Conservation (phyloP, 2,888 invertebrate genomes). For the Neria commutata region DNA sequence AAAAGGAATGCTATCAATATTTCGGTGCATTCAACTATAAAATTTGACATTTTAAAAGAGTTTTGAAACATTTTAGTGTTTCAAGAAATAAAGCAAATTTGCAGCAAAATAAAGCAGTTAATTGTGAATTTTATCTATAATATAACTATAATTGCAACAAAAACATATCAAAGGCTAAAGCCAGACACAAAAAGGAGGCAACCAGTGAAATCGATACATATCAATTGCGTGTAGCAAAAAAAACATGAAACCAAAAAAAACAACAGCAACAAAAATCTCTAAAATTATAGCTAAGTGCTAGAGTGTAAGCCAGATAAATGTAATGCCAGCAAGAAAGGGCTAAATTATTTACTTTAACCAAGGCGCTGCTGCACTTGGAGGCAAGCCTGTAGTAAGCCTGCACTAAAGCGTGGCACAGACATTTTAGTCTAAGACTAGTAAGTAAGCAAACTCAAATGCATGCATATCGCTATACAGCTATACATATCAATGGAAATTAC, state of each 20-base stretch:
- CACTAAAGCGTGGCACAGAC: neutral
- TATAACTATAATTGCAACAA: constrained; percentile 16
- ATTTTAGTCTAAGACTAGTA: neutral
- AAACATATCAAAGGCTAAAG: constrained; percentile 39
- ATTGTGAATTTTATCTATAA: constrained; percentile 9
- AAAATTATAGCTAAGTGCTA: neutral
- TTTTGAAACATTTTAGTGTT: neutral
- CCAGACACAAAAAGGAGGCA: constrained; percentile 29
- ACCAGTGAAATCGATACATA: constrained; percentile 59
- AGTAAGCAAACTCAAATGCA: no score
- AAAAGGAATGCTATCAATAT: constrained; percentile 27
- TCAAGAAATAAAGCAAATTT: constrained; percentile 20
- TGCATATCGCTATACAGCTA: no score
- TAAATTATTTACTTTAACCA: neutral
- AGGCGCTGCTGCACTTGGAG: neutral
- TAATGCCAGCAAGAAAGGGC: no score
- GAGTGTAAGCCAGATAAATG: neutral
- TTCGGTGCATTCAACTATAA: neutral
- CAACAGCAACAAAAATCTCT: constrained; percentile 6
- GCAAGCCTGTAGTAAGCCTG: neutral
- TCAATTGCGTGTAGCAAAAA: constrained; percentile 44
- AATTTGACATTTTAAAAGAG: constrained; percentile 11
- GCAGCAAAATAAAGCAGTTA: constrained; percentile 25
- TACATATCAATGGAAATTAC: no score
- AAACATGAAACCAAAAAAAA: constrained; percentile 18